phyloP scores from a whole-genome alignment of 2,888 invertebrate genomes.

The Diaphora mendica region DNA sequence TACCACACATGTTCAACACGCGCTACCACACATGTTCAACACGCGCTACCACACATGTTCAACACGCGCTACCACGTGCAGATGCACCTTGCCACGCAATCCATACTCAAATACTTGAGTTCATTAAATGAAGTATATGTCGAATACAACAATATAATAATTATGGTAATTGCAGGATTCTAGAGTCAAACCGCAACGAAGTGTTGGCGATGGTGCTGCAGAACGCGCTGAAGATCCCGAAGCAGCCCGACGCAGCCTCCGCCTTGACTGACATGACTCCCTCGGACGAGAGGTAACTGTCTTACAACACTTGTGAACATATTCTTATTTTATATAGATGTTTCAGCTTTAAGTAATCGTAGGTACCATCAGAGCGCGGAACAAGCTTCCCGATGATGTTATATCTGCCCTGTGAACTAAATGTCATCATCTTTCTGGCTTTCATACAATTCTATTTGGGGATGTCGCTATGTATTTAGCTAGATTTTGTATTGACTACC shows the following conservation, averaged over 20 bases:
- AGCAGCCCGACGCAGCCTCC: conserved; percentile 50
- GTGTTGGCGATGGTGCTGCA: conserved; percentile 80
- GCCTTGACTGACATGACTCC: conserved; percentile 51
- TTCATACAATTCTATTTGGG: too few relatives aligned
- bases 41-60: conserved; percentile 45
- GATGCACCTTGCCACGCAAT: too few relatives aligned
- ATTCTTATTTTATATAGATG: too few relatives aligned
- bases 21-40: conserved; percentile 61
- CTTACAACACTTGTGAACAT: background rate
- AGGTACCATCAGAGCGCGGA: too few relatives aligned
- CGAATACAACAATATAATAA: background rate
- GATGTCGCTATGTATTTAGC: too few relatives aligned
- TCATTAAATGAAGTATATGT: background rate
- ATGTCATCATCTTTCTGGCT: too few relatives aligned
- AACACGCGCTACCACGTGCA: conserved; percentile 13
- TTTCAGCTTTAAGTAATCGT: too few relatives aligned
- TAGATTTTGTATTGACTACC: too few relatives aligned
- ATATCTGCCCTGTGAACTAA: too few relatives aligned
- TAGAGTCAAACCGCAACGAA: conserved; percentile 75
- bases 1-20: conserved; percentile 82
- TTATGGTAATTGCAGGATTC: conserved; percentile 59
- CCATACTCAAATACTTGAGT: too few relatives aligned
- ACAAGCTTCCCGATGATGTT: too few relatives aligned
- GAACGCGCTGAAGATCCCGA: conserved; percentile 76
- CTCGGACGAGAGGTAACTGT: conserved; percentile 64